A percentile compares a stretch with the other conserved stretches of the same genome.
Evolutionary conservation across 2,113 vertebrate species (phyloP).

Genomic region (Leuciscus idus): DNA sequence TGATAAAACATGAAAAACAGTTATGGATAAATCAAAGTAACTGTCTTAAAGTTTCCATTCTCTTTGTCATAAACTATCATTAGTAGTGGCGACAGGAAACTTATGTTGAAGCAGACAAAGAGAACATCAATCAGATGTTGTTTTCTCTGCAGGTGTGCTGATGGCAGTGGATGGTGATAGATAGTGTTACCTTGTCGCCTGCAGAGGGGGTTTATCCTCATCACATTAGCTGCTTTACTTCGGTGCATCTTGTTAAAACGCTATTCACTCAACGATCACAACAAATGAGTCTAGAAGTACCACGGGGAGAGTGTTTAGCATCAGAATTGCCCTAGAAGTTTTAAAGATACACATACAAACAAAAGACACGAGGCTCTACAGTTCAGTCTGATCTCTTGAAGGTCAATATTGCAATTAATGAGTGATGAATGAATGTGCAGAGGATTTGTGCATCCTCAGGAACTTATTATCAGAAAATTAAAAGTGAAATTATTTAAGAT

Average conservation of each 20-base stretch:
- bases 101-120: slow-evolving; percentile 30
- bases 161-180: slow-evolving; percentile 42
- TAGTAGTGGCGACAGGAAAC: not conserved
- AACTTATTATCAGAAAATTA: slow-evolving; percentile 51
- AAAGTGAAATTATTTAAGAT: slow-evolving; percentile 51
- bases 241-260: slow-evolving; percentile 8
- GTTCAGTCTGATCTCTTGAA: not conserved
- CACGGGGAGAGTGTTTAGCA: not conserved
- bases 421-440: not conserved
- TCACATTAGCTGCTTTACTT: slow-evolving; percentile 42
- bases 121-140: slow-evolving; percentile 42
- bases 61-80: not conserved
- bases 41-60: not conserved
- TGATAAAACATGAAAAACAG: not conserved
- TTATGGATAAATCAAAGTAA: slow-evolving; percentile 1
- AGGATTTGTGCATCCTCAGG: not conserved
- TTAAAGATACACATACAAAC: not conserved
- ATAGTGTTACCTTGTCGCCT: slow-evolving; percentile 52
- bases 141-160: slow-evolving; percentile 38
- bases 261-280: slow-evolving; percentile 12
- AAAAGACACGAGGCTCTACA: not conserved
- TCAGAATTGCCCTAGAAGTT: not conserved
- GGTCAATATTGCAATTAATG: not conserved
- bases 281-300: slow-evolving; percentile 16
- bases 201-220: slow-evolving; percentile 49